Evolutionary conservation across 2,888 invertebrate species (phyloP).

Genomic region (Lathronympha strigana): DNA sequence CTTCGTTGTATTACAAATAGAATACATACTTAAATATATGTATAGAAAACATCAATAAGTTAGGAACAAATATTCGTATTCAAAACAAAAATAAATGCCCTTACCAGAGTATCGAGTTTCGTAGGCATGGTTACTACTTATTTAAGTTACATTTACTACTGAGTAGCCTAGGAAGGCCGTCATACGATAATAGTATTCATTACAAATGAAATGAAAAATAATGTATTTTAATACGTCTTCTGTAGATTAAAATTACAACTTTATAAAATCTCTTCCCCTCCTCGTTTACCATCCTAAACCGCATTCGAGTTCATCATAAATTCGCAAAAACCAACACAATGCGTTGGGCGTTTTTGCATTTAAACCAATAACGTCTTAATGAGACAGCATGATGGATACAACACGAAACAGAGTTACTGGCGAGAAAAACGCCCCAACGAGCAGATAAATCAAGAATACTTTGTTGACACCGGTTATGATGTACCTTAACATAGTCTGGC

Average conservation of each 20-base stretch:
- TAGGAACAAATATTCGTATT: too few species aligned
- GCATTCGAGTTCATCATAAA: constrained; percentile 16
- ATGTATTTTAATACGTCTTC: too few species aligned
- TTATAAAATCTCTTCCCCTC: not conserved
- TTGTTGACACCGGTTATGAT: constrained; percentile 46
- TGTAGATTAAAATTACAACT: not conserved
- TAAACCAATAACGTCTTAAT: constrained; percentile 54
- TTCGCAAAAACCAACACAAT: constrained; percentile 33
- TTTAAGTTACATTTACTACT: too few species aligned
- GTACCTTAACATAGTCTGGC: constrained; percentile 21
- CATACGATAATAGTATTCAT: too few species aligned
- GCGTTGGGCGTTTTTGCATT: constrained; percentile 43
- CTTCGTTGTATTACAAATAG: too few species aligned
- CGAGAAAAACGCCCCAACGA: constrained; percentile 49
- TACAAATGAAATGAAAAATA: too few species aligned
- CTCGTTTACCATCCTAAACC: constrained; percentile 21
- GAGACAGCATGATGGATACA: constrained; percentile 55
- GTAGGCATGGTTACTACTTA: too few species aligned
- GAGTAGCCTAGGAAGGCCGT: too few species aligned
- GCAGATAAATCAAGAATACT: constrained; percentile 51
- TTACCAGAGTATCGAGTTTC: too few species aligned
- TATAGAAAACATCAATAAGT: too few species aligned
- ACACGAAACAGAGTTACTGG: constrained; percentile 44
- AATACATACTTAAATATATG: too few species aligned
- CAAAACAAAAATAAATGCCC: too few species aligned